A percentile compares a stretch with the other conserved stretches of the same genome.
phyloP scores from a whole-genome alignment of 2,888 invertebrate genomes.

The Bugulina stolonifera region DNA sequence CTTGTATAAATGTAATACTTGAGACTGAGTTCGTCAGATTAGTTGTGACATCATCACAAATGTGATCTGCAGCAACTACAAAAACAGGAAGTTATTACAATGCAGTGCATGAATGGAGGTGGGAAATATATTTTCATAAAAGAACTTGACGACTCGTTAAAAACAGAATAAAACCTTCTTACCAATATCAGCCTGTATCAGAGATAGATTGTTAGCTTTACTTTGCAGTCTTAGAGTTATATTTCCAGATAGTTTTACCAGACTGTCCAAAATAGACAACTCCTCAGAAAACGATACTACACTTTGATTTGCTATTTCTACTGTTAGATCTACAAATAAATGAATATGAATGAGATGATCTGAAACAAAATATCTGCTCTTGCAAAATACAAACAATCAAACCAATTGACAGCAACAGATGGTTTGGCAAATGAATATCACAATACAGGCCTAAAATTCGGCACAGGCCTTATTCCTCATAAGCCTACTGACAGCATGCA shows the following conservation, averaged over 20 bases:
- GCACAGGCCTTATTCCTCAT: too few relatives aligned
- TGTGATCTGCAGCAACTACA: not conserved
- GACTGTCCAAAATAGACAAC: not conserved
- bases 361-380: too few relatives aligned
- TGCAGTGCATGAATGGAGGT: too few relatives aligned
- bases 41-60: not conserved
- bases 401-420: too few relatives aligned
- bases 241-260: not conserved
- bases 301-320: not conserved
- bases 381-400: too few relatives aligned
- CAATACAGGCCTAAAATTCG: too few relatives aligned
- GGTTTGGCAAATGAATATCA: too few relatives aligned
- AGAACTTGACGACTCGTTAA: not conserved
- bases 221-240: not conserved
- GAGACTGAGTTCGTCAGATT: not conserved
- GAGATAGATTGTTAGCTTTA: not conserved
- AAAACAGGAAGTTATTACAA: not conserved
- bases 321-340: not conserved
- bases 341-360: too few relatives aligned
- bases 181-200: not conserved
- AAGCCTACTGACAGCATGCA: too few relatives aligned
- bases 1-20: not conserved
- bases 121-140: not conserved
- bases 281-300: not conserved
- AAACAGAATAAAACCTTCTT: not conserved